phyloP scores from a whole-genome alignment of 2,888 invertebrate species.

The Xestia ashworthii region DNA sequence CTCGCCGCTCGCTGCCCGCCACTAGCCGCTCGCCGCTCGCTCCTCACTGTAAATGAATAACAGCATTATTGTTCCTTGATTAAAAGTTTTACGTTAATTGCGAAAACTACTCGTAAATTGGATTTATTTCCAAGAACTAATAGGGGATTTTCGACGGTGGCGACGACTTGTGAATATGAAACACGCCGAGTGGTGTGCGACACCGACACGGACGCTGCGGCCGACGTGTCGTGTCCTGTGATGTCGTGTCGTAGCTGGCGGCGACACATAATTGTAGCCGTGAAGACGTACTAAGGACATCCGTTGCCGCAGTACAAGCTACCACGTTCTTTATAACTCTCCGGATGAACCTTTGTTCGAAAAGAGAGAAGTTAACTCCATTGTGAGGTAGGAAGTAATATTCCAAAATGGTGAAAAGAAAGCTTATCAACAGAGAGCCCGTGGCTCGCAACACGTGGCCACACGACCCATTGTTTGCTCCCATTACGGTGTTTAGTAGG shows the following conservation, averaged over 20 bases:
- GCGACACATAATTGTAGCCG: background rate
- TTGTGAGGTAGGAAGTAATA: conserved; percentile 8
- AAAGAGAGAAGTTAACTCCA: conserved; percentile 16
- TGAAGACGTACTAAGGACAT: background rate
- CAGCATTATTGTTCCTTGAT: conserved; percentile 22
- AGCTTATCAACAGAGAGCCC: background rate
- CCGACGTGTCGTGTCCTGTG: background rate
- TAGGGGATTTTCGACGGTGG: background rate
- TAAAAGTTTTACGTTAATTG: conserved; percentile 23
- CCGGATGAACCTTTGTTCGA: background rate
- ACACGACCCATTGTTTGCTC: conserved; percentile 13
- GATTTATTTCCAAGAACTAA: conserved; percentile 13
- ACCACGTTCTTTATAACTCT: background rate
- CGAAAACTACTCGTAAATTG: conserved; percentile 10
- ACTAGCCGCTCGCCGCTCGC: background rate
- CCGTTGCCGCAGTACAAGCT: background rate
- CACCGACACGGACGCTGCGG: background rate
- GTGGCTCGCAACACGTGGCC: background rate
- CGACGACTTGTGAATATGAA: conserved; percentile 9
- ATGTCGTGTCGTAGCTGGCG: background rate
- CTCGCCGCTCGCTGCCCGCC: background rate
- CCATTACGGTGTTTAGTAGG: conserved; percentile 20
- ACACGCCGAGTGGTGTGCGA: background rate
- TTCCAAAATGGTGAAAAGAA: conserved; percentile 14
- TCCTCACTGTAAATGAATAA: background rate